Conservation (phyloP, 1,140 invertebrate genomes). For the Euschistus heros region DNA sequence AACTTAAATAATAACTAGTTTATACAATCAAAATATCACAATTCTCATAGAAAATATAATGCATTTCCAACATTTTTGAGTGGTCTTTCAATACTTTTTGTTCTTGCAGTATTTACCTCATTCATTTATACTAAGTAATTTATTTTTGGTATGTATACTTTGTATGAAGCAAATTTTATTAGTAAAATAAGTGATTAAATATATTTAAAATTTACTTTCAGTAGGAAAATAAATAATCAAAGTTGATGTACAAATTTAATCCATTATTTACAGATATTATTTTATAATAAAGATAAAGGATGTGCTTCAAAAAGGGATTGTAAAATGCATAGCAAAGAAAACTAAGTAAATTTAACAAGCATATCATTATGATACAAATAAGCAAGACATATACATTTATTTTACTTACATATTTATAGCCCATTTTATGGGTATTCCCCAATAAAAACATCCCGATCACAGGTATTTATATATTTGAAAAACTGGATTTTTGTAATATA, state of each 20-base stretch:
- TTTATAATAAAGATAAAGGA: conserved; percentile 18
- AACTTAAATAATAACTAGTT: no score
- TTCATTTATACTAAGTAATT: no score
- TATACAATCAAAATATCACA: no score
- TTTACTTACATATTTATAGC: conserved; percentile 24
- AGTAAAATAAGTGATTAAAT: no score
- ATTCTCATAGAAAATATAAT: no score
- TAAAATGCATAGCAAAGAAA: conserved; percentile 16
- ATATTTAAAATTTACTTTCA: no score
- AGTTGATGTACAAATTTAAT: conserved; percentile 20
- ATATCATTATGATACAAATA: conserved; percentile 9
- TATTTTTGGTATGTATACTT: no score
- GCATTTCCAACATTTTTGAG: no score
- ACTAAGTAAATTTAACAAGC: conserved; percentile 11
- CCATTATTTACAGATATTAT: conserved; percentile 22
- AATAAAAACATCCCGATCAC: conserved; percentile 23
- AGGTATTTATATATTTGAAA: conserved; percentile 15
- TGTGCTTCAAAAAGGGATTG: conserved; percentile 15
- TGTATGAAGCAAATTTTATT: no score
- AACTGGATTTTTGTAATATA: no score
- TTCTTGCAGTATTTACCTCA: no score
- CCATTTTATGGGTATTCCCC: conserved; percentile 9
- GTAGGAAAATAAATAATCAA: neutral
- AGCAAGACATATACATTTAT: conserved; percentile 16
- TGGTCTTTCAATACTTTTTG: no score